A percentile compares a stretch with the other conserved stretches of the same genome.
phyloP scores from a whole-genome alignment of 2,888 invertebrate species.

The Himalopsyche japonica region DNA sequence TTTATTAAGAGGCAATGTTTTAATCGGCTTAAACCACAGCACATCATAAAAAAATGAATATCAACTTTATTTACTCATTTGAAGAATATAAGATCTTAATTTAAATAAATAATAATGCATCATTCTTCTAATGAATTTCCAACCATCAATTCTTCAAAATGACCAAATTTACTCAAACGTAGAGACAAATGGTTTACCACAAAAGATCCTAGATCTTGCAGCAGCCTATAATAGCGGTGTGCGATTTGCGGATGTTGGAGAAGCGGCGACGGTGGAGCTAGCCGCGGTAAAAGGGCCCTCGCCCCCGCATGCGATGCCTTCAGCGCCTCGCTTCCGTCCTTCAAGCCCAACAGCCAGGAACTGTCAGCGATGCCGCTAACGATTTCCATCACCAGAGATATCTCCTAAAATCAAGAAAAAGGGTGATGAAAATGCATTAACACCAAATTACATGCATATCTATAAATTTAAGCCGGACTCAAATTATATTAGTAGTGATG shows the following conservation, averaged over 20 bases:
- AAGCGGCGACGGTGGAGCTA: conserved; percentile 51
- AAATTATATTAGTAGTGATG: no score
- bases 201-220: conserved; percentile 51
- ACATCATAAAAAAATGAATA: no score
- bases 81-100: no score
- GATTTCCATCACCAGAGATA: conserved; percentile 78
- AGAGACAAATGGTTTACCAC: background rate
- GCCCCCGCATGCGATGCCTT: conserved; percentile 43
- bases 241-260: conserved; percentile 48
- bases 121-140: no score
- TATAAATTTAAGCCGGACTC: no score
- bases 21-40: no score
- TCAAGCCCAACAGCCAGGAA: conserved; percentile 44
- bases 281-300: conserved; percentile 50
- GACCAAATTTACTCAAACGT: no score
- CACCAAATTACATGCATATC: background rate
- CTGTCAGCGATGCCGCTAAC: conserved; percentile 53
- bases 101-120: no score
- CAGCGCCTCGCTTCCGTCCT: conserved; percentile 37
- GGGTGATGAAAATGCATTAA: background rate
- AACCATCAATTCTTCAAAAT: no score
- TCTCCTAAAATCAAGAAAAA: conserved; percentile 62
- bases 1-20: no score
- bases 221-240: conserved; percentile 52
- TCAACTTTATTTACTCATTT: no score